phyloP scores from a whole-genome alignment of 2,888 invertebrate genomes.

The Pelosia muscerda region DNA sequence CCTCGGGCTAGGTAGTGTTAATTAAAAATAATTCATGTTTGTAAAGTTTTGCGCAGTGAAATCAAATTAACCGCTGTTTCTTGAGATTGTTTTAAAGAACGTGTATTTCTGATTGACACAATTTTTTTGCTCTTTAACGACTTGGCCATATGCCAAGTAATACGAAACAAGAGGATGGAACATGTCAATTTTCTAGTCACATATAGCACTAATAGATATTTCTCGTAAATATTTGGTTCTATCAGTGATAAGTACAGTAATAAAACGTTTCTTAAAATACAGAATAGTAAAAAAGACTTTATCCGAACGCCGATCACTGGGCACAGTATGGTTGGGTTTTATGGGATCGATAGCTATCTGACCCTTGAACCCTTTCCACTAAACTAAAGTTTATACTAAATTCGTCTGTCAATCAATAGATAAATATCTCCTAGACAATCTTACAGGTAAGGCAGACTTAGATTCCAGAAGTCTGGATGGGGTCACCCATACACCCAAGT shows the following conservation, averaged over 20 bases:
- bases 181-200: constrained; percentile 38
- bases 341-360: neutral
- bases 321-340: neutral
- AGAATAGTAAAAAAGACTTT: too few species aligned
- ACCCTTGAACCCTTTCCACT: neutral
- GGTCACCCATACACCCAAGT: neutral
- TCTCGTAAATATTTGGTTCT: constrained; percentile 4
- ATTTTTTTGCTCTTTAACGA: constrained; percentile 23
- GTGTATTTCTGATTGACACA: constrained; percentile 28
- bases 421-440: too few species aligned
- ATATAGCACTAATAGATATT: constrained; percentile 20
- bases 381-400: neutral
- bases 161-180: constrained; percentile 44
- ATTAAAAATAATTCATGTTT: neutral
- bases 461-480: neutral
- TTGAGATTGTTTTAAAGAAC: constrained; percentile 4
- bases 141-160: constrained; percentile 43
- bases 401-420: neutral
- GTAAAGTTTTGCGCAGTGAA: neutral
- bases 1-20: neutral
- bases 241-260: neutral
- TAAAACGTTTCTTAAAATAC: neutral
- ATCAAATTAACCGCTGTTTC: neutral
- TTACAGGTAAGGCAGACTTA: too few species aligned
- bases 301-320: too few species aligned